These are phyloP conservation scores for Sylvietta virens DNA, from an alignment of 2,113 vertebrate genomes.

Conservation along the genomic window DNA sequence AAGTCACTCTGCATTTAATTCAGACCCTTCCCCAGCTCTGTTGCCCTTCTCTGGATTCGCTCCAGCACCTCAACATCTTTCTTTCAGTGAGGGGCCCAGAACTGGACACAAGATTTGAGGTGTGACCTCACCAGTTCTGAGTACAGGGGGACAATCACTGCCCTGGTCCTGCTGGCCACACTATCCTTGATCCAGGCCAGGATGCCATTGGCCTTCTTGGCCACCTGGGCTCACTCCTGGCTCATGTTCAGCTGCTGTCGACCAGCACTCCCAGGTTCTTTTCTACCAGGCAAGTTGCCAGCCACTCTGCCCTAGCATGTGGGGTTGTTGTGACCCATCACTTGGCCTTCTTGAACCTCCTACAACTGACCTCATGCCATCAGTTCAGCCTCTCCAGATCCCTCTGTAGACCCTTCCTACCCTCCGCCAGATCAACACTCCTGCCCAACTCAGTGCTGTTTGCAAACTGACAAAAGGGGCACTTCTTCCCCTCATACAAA, in stretches of 20 bases:
- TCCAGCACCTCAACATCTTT: not conserved
- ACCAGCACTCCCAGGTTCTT: not conserved
- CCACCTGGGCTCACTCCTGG: not conserved
- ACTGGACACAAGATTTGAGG: accelerated
- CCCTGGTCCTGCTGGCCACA: not conserved
- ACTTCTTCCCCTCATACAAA: not conserved
- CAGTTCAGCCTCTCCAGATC: not conserved
- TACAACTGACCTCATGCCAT: not conserved
- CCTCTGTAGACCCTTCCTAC: not conserved
- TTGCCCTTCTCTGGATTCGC: accelerated
- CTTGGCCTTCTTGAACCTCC: not conserved
- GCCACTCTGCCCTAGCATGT: not conserved
- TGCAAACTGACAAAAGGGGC: not conserved
- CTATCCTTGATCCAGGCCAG: not conserved
- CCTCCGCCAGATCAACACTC: not conserved
- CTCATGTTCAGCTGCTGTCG: not conserved
- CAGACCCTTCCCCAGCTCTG: accelerated
- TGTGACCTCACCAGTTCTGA: not conserved
- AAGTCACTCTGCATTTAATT: accelerated
- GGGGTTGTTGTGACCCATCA: not conserved
- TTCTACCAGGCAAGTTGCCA: not conserved
- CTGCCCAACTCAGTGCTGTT: not conserved
- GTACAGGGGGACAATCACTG: not conserved
- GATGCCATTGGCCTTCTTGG: not conserved
- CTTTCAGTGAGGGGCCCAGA: not conserved